Evolutionary conservation across 2,797 vertebrate genomes (phyloP), one percentile per base, ranked within the genome.

Genomic region (Astyanax mexicanus): DNA sequence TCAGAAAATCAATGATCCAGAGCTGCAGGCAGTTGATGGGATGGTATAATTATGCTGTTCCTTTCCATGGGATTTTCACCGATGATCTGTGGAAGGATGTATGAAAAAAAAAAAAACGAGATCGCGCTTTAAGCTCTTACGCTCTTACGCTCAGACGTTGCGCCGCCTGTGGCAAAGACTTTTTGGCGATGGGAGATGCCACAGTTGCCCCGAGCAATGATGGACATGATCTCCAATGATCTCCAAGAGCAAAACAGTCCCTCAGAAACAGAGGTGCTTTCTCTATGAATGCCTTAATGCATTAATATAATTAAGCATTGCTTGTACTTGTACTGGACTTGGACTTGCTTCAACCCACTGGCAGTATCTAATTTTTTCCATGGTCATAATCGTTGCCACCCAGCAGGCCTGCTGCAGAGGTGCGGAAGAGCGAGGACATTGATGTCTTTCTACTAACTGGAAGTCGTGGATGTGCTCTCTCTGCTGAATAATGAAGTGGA

Each of bases 81-180:
- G 10, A 19, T 71, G 65, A 69, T 29, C 57, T 81, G 40, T 75
- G 68, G 52, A 61, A 19, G 44, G 37, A 64, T 40, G 62, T 72
- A 79, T 21, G 35, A 71, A 77, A 67, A 57, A 52, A 79, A 21
- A 35, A 71, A 77, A 67, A 57, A 52, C 10, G 0, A 61, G 17
- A 70, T 17, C 45, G 21, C 19, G 71, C 29, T 74, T 80, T 71
- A 47, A 67, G 27, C 32, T 40, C 38, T 65, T 55, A 64, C 38
- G 27, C 45, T 67, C 37, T 38, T 68, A 68, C 72, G 72, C 69
- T 8, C 69, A 79, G 84, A 87, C 66, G 76, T 75, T 84, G 81
- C 44, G 67, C 81, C 25, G 80, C 86, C 80, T 73, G 69, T 69
- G 83, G 87, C 88, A 76, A 82, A 79, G 81, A 72, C 83, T 71